Base-by-base conservation (phyloP, 64 coral and sea anemone genomes). In the Porites australiensis region DNA sequence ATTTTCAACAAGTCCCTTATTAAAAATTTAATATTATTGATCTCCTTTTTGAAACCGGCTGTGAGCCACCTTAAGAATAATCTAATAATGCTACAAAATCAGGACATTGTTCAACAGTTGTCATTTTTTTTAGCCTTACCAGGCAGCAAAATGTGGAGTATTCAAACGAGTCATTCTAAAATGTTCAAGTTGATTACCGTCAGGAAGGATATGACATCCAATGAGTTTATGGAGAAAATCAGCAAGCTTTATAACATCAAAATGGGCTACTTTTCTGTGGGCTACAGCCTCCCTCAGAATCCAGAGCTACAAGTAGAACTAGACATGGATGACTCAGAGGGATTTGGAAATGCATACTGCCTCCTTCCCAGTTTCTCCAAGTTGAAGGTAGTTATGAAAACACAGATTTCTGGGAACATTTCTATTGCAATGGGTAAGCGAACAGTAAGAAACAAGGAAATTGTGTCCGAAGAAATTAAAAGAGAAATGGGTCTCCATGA, bases 201-300 rank as follows among this genome's bases (percentile, higher is more conserved):
- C 12, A 46, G 46, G 37, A 89, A 89, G 49, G 43, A 22, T 12
- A 79, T 79, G 88, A 51, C 20, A 45, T 43, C 3, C 8, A 79
- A 89, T 20, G 74, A 89, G 16, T 89, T 89, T 66, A 63, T 89
- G 88, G 79, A 89, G n/a, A 89, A 89, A 21, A 44, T 89, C 62
- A 75, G 37, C 13, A 63, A 79, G 23, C 18, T 89, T 13, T 89
- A 79, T 50, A 47, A 67, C 9, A 13, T 89, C 3, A 89, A 89
- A 19, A 0, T 14, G 20, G 60, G 75, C 2, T 79, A 79, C 20
- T 79, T 89, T 67, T 48, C 60, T n/a, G 58, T 89, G 6, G 52
- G 27, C 4, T 89, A 79, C 75, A 79, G 18, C 15, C 75, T 79
- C 51, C 88, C 74, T 13, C 54, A 63, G 19, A 79, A 11, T 48